Base-by-base conservation (phyloP, 2,797 vertebrate genomes). In the Gobionotothen gibberifrons region DNA sequence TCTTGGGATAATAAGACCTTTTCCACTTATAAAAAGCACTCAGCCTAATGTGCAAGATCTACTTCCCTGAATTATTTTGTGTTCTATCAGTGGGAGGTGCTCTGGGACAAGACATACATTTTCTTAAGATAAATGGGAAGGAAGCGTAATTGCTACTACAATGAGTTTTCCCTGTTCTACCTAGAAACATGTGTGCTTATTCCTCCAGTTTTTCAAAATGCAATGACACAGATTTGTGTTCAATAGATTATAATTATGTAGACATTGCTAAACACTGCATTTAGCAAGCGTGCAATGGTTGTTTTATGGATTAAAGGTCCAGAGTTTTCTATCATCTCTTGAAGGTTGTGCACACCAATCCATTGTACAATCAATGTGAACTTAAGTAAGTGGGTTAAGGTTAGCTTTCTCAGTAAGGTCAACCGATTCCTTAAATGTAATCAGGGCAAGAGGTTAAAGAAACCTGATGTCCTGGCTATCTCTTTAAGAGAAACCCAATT, bases 301-400 rank as follows among this genome's bases (percentile, higher is more conserved):
- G 60, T 67, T 80, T 59, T 3, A 59, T 32, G 12, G 47, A 36
- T 63, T 36, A 46, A 7, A 51, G 32, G 12, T 52, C 6, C 44
- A 53, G 7, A 49, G 8, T 55, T 55, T 49, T 60, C 1, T 47
- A 22, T 56, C n/a, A 49, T 53, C 8, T 36, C 26, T 68, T 48
- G 17, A 62, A 47, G 8, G 4, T 16, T 8, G 22, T 48, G 47
- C n/a, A 57, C 15, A n/a, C 16, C 15, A 11, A 48, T 21, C 26
- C 17, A 29, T 16, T 39, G 16, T 42, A 7, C 52, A 39, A 58
- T 59, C 42, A 19, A 39, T 51, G 44, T 68, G 36, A 69, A 26
- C 19, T 64, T 26, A 2, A 51, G 51, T 44, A 29, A 58, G 16
- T 64, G 29, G 13, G 21, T 65, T 43, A 65, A 9, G 10, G 17